Evolutionary conservation across 2,888 invertebrate genomes (phyloP).

Genomic region (Tillus elongatus): DNA sequence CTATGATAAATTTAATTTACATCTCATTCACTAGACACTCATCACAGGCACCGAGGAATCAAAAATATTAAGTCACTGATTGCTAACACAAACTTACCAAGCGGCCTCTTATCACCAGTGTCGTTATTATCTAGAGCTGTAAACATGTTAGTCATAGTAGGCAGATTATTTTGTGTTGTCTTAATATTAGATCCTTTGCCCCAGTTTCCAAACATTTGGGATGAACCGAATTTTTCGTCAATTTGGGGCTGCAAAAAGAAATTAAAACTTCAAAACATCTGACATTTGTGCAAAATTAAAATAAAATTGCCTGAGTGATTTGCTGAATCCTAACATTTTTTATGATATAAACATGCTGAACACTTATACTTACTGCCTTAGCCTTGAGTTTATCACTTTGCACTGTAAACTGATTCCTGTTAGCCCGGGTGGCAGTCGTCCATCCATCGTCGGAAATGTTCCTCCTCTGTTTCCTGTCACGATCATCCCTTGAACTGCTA

Average conservation of each 20-base stretch:
- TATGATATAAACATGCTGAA: neutral
- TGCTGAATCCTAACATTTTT: no score
- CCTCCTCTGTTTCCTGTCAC: slow-evolving; percentile 27
- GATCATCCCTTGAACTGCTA: slow-evolving; percentile 35
- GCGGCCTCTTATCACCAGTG: no score
- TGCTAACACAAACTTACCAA: no score
- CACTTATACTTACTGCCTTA: slow-evolving; percentile 42
- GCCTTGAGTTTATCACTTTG: slow-evolving; percentile 45
- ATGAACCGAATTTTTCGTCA: slow-evolving; percentile 43
- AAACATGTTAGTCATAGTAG: slow-evolving; percentile 36
- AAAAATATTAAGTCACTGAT: no score
- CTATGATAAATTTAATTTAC: no score
- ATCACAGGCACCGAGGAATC: no score
- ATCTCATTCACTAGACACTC: no score
- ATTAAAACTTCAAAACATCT: no score
- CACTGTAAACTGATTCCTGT: slow-evolving; percentile 35
- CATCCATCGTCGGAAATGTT: slow-evolving; percentile 37
- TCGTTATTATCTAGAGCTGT: slow-evolving; percentile 43
- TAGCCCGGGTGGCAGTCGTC: slow-evolving; percentile 31
- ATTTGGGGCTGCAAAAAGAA: slow-evolving; percentile 36
- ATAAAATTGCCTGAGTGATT: no score
- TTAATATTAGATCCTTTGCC: slow-evolving; percentile 36
- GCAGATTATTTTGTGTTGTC: slow-evolving; percentile 17
- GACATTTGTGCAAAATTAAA: no score
- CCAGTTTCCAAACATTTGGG: slow-evolving; percentile 38